phyloP scores from a whole-genome alignment of 30 jellyfish, hydroid and myxozoan genomes.

The Turritopsis rubra region DNA sequence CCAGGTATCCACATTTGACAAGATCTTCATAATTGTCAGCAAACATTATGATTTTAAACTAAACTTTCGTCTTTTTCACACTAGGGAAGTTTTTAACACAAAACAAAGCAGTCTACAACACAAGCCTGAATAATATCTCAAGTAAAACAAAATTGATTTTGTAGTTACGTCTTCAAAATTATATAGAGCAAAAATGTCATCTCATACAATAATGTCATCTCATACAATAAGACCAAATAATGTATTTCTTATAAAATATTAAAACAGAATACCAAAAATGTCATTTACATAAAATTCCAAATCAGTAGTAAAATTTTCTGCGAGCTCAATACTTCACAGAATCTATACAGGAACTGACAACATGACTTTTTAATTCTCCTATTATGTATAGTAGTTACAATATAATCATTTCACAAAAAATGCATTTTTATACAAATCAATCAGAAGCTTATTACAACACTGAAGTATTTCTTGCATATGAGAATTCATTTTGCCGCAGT shows the following conservation, averaged over 20 bases:
- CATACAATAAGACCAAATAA: too few relatives aligned
- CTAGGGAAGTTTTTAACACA: neutral
- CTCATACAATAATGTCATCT: too few relatives aligned
- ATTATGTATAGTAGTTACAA: neutral
- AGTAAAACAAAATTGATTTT: too few relatives aligned
- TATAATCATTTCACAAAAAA: neutral
- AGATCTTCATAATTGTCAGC: conserved; percentile 46
- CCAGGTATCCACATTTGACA: conserved; percentile 94
- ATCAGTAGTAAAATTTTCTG: neutral
- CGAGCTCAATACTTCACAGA: neutral
- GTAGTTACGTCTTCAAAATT: too few relatives aligned
- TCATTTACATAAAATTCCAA: neutral
- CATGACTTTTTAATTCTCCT: neutral
- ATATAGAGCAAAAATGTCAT: too few relatives aligned
- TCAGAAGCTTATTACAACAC: neutral
- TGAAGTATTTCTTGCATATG: too few relatives aligned
- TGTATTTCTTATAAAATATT: too few relatives aligned
- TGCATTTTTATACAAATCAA: too few relatives aligned
- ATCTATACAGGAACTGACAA: neutral
- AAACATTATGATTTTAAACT: neutral
- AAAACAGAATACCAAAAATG: too few relatives aligned
- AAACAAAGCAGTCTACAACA: neutral
- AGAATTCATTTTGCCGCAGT: too few relatives aligned
- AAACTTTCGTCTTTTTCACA: neutral
- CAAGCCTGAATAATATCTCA: neutral